Evolutionary conservation across 2,797 vertebrate genomes (phyloP).

Genomic region (Tokudaia tokunoshimensis): DNA sequence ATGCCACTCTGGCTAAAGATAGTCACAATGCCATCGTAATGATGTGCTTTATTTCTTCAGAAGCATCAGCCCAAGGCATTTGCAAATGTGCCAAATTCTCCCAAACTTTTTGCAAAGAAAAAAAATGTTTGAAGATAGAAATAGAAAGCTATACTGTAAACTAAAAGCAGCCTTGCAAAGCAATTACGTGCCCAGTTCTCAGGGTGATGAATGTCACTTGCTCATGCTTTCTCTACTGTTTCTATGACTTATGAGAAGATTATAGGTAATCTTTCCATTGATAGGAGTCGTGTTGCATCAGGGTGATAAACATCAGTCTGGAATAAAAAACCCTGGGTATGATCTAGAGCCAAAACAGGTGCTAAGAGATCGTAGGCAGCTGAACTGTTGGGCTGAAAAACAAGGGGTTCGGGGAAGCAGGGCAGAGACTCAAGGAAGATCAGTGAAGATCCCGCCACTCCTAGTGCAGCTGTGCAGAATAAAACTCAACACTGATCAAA

Average conservation of each 20-base stretch:
- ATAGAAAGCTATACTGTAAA: slow-evolving; percentile 75
- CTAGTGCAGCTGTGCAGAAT: slow-evolving; percentile 62
- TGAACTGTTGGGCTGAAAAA: slow-evolving; percentile 69
- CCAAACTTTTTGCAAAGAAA: slow-evolving; percentile 61
- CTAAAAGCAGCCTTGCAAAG: slow-evolving; percentile 75
- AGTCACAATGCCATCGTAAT: slow-evolving; percentile 31
- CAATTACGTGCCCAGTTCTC: slow-evolving; percentile 75
- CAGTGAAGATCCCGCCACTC: slow-evolving; percentile 50
- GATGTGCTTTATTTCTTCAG: slow-evolving; percentile 57
- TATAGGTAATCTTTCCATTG: slow-evolving; percentile 67
- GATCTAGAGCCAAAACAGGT: slow-evolving; percentile 74
- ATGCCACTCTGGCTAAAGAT: slow-evolving; percentile 52
- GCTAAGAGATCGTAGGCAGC: slow-evolving; percentile 61
- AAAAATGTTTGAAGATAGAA: slow-evolving; percentile 73
- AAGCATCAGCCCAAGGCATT: slow-evolving; percentile 54
- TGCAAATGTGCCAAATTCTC: slow-evolving; percentile 75
- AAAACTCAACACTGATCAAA: slow-evolving; percentile 73
- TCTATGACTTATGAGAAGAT: slow-evolving; percentile 72
- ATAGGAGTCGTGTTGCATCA: slow-evolving; percentile 52
- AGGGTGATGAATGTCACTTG: slow-evolving; percentile 71
- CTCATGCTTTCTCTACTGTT: slow-evolving; percentile 66
- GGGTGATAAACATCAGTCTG: slow-evolving; percentile 16
- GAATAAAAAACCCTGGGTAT: slow-evolving; percentile 58
- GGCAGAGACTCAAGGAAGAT: slow-evolving; percentile 36
- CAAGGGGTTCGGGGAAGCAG: not conserved